These are phyloP conservation scores for Zoanthus gigantus DNA, from an alignment of 92 coral and sea anemone species.

Conservation along the genomic window DNA sequence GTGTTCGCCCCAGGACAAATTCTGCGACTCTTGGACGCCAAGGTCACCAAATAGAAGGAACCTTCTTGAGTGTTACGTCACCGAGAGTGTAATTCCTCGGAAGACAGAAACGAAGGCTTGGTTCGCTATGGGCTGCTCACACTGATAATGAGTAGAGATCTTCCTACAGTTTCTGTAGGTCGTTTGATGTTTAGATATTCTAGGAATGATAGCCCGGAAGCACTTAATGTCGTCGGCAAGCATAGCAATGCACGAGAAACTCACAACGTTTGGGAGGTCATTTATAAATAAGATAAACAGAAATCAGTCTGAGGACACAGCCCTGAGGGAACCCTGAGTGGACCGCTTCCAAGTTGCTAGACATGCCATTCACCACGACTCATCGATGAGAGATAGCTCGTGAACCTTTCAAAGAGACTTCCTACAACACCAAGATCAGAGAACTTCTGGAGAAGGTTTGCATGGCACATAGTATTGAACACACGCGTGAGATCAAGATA, in stretches of 20 bases:
- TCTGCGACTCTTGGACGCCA: no score
- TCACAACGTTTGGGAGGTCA: conserved; percentile 15
- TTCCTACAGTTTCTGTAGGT: conserved; percentile 8
- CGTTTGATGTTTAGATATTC: not conserved
- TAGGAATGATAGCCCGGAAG: not conserved
- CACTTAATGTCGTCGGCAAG: conserved; percentile 53
- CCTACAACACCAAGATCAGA: conserved; percentile 18
- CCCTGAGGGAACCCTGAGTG: conserved; percentile 15
- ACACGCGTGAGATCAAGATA: no score
- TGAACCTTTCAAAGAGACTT: conserved; percentile 38
- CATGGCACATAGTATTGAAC: conserved; percentile 42
- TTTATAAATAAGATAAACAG: conserved; percentile 8
- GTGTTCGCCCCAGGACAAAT: no score
- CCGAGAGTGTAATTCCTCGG: no score
- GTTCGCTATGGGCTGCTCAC: conserved; percentile 36
- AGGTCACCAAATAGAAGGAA: no score
- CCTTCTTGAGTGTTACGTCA: no score
- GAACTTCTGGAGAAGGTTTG: conserved; percentile 26
- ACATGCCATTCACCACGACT: conserved; percentile 33
- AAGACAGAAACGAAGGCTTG: not conserved
- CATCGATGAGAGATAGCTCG: conserved; percentile 29
- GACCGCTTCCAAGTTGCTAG: conserved; percentile 18
- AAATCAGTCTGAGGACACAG: conserved; percentile 1
- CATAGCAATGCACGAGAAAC: conserved; percentile 36
- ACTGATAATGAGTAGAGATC: conserved; percentile 30